Base-by-base conservation (phyloP, 2,113 vertebrate genomes). In the Lepidothrix coronata region DNA sequence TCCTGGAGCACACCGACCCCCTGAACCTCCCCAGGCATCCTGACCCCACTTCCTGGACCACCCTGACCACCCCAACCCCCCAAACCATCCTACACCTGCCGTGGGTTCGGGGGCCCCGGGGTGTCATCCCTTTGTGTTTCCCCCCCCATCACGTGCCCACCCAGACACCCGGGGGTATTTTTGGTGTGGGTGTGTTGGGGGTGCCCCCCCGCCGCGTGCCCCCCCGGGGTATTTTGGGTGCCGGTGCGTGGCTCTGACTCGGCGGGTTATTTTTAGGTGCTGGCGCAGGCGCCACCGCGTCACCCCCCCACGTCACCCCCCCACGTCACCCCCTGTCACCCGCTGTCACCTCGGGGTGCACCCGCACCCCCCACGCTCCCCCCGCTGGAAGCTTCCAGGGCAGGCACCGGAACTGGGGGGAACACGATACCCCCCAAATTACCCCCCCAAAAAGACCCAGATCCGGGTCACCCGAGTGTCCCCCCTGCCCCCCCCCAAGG, bases 91-190 rank as follows among this genome's bases (percentile, higher is more conserved):
- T 16, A 27, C 59, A 18, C 22, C 41, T 28, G 27, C 70, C 22
- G 0, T 33, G 33, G 39, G 14, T 28, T 37, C 22, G 27, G 41
- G 68, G 39, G 39, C 27, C 21, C 52, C 19, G 35, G 2, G 12
- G 27, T 28, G 59, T 37, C 37, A 28, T 25, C 37, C 33, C 61
- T 23, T 33, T 9, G 4, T 17, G 7, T 31, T 46, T 11, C 2
- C 19, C 31, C 37, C 23, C 76, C 25, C 21, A 2, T 37, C 16
- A 25, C 8, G 46, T 18, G 28, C 43, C 52, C 92, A 24, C 95
- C 73, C 88, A 96, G 28, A 82, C 97, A 95, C 98, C 21, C 37
- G 37, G 12, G 5, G 33, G 25, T 44, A 37, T 66, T 80, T 80
- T 24, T 63, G 77, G 76, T 44, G 76, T 17, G 13, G 61, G 15